These are phyloP conservation scores for Oncorhynchus masou DNA, from an alignment of 2,113 vertebrate species.

Conservation along the genomic window DNA sequence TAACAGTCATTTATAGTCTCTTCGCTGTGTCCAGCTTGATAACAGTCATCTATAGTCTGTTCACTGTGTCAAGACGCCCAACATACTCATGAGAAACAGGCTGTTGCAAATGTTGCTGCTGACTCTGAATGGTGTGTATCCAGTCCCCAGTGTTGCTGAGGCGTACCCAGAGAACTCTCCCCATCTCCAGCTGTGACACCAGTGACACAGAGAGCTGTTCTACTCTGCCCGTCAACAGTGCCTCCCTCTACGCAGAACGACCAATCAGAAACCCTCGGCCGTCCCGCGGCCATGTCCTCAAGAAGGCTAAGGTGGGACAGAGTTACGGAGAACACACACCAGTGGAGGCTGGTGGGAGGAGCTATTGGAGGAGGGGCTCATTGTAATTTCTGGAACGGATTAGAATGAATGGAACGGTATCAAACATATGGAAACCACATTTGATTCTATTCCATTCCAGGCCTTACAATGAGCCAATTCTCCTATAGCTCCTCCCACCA, in stretches of 20 bases:
- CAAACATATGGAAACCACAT: no score
- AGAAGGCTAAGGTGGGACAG: conserved; percentile 90
- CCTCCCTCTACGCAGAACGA: conserved; percentile 81
- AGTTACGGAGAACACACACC: not conserved
- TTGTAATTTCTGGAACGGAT: no score
- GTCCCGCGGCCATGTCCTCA: conserved; percentile 90
- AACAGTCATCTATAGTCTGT: no score
- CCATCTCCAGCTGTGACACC: conserved; percentile 94
- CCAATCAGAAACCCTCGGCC: conserved; percentile 74
- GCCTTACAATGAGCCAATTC: no score
- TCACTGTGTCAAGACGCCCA: no score
- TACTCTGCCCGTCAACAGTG: conserved; percentile 86
- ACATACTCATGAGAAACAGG: not conserved
- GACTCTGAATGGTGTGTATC: conserved; percentile 8
- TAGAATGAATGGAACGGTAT: no score
- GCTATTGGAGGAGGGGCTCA: no score
- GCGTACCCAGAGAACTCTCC: conserved; percentile 84
- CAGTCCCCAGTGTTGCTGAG: conserved; percentile 86
- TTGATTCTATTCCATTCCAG: no score
- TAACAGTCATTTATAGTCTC: no score
- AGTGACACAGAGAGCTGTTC: conserved; percentile 89
- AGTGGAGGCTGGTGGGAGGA: no score
- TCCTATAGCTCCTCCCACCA: no score
- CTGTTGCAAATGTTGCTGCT: not conserved
- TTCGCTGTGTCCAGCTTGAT: no score